Evolutionary conservation across 2,113 vertebrate species (phyloP).

Genomic region (Hyperoodon ampullatus): DNA sequence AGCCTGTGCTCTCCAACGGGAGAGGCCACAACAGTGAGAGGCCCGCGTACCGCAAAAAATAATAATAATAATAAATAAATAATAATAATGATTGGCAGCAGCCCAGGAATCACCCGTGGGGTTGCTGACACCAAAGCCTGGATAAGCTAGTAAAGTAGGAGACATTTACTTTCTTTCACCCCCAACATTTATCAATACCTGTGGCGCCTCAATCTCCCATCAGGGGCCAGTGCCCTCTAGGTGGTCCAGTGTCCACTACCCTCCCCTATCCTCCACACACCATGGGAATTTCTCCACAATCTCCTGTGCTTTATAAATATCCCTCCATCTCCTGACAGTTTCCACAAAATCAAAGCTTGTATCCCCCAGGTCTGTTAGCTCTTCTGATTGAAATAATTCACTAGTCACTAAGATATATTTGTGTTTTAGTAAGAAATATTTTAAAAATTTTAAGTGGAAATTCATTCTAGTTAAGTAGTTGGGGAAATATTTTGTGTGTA

Average conservation of each 20-base stretch:
- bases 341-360: neutral
- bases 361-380: neutral
- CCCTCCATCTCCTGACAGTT: neutral
- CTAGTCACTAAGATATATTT: neutral
- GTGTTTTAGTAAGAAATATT: neutral
- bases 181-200: neutral
- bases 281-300: neutral
- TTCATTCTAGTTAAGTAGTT: neutral
- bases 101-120: neutral
- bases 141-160: neutral
- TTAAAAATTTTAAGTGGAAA: neutral
- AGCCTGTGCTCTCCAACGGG: no score
- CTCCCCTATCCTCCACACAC: accelerated
- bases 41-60: no score
- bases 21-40: no score
- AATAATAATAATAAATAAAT: neutral
- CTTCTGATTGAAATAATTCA: neutral
- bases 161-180: no score
- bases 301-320: neutral
- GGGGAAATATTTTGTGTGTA: neutral
- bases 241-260: no score
- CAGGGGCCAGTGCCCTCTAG: neutral
- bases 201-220: neutral
- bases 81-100: neutral
- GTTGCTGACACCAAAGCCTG: neutral